These are phyloP conservation scores for Diprion similis DNA, from an alignment of 1,140 invertebrate genomes.

Conservation along the genomic window DNA sequence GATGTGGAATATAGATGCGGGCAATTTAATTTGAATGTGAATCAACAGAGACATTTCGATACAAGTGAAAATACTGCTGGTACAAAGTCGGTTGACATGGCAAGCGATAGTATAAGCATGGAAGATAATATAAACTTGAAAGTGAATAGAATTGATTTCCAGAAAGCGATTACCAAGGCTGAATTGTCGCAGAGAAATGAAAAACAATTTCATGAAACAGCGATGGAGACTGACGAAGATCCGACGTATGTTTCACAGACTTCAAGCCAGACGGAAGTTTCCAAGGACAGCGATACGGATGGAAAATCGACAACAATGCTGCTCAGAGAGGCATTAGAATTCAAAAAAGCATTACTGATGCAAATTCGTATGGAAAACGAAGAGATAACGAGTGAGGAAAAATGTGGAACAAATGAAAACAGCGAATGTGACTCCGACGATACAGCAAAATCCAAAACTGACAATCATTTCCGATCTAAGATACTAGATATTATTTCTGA, in stretches of 20 bases:
- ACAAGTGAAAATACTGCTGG: too few species aligned
- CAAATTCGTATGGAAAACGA: constrained; percentile 20
- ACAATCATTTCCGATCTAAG: constrained; percentile 31
- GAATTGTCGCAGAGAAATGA: neutral
- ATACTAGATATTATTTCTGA: constrained; percentile 42
- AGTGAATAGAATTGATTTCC: too few species aligned
- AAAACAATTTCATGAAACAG: neutral
- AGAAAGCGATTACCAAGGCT: too few species aligned
- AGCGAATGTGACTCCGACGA: constrained; percentile 2
- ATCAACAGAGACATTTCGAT: too few species aligned
- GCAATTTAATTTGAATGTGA: too few species aligned
- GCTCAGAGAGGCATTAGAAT: constrained; percentile 38
- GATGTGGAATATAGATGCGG: too few species aligned
- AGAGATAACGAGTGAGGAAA: constrained; percentile 12
- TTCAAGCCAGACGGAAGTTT: constrained; percentile 28
- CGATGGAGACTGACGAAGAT: constrained; percentile 29
- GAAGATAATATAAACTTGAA: too few species aligned
- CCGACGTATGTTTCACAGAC: constrained; percentile 15
- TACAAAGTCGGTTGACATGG: too few species aligned
- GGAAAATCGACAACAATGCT: constrained; percentile 34
- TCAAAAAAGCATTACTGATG: constrained; percentile 35
- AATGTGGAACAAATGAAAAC: constrained; percentile 14
- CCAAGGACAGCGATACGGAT: constrained; percentile 31
- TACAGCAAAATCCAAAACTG: constrained; percentile 2
- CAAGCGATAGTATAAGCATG: too few species aligned